These are phyloP conservation scores for Lepidothrix coronata DNA, from an alignment of 2,113 vertebrate genomes.

Conservation along the genomic window DNA sequence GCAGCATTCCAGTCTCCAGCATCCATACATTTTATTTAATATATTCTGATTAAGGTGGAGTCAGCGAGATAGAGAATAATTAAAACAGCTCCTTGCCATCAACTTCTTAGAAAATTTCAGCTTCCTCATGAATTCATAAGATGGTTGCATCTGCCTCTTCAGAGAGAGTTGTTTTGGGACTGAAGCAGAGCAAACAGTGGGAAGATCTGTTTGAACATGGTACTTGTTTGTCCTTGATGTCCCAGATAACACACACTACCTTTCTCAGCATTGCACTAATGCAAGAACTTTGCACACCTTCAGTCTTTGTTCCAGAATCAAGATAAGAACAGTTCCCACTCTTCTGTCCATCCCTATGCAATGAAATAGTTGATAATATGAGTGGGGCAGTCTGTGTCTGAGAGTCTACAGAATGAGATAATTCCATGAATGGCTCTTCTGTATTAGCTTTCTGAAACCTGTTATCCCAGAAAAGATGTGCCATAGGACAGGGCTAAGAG, in stretches of 20 bases:
- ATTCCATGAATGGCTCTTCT: not conserved
- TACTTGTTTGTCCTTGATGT: not conserved
- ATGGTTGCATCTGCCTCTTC: not conserved
- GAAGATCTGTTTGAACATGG: not conserved
- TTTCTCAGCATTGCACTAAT: not conserved
- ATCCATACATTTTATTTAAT: slow-evolving; percentile 80
- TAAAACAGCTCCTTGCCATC: slow-evolving; percentile 38
- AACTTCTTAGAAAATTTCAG: not conserved
- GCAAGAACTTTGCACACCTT: not conserved
- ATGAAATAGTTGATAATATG: not conserved
- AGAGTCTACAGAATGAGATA: not conserved
- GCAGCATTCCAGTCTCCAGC: slow-evolving; percentile 71
- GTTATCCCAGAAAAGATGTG: not conserved
- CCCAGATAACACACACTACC: not conserved
- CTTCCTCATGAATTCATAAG: not conserved
- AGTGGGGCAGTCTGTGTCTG: not conserved
- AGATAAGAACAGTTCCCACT: not conserved
- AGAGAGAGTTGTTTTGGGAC: not conserved
- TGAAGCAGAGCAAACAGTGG: not conserved
- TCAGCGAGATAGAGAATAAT: slow-evolving; percentile 47
- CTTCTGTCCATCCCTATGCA: not conserved
- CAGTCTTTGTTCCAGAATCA: not conserved
- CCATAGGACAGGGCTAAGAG: not conserved
- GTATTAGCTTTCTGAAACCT: not conserved
- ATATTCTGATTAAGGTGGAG: slow-evolving; percentile 64